These are phyloP conservation scores for Drosophila kambysellisi DNA, from an alignment of 2,888 invertebrate species.

Conservation along the genomic window DNA sequence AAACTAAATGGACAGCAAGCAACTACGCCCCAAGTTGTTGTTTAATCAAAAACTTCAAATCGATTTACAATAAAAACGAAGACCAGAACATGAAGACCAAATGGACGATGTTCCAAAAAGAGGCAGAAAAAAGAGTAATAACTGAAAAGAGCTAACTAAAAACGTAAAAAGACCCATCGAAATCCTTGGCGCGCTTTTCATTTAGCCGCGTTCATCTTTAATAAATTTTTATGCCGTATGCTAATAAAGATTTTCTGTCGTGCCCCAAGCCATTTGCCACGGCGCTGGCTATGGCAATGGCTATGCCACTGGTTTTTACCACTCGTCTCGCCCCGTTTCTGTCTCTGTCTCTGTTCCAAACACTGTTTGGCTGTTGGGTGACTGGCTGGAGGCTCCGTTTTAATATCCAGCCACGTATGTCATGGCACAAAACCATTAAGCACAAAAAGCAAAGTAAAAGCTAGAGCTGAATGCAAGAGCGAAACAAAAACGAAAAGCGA, in stretches of 20 bases:
- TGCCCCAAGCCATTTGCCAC: constrained; percentile 67
- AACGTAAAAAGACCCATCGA: constrained; percentile 44
- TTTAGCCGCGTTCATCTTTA: constrained; percentile 73
- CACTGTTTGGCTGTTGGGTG: constrained; percentile 24
- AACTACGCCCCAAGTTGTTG: constrained; percentile 61
- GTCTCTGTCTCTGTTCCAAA: background rate
- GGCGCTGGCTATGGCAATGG: constrained; percentile 21
- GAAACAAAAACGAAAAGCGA: constrained; percentile 38
- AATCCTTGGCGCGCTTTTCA: constrained; percentile 53
- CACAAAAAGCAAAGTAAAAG: constrained; percentile 71
- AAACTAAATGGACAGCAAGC: constrained; percentile 56
- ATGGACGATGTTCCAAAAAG: background rate
- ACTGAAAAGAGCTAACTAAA: constrained; percentile 49
- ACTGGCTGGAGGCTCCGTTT: constrained; percentile 48
- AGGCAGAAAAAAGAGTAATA: background rate
- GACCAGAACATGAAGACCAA: background rate
- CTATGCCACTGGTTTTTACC: constrained; percentile 17
- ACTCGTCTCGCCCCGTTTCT: background rate
- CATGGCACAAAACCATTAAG: constrained; percentile 81
- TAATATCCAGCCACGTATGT: constrained; percentile 81
- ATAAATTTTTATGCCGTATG: constrained; percentile 81
- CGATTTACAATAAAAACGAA: constrained; percentile 73
- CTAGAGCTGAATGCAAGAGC: constrained; percentile 66
- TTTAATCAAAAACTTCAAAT: constrained; percentile 78
- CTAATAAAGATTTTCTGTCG: constrained; percentile 79